A percentile compares a stretch with the other conserved stretches of the same genome.
Conservation (phyloP, 2,113 vertebrate species). For the Camelus bactrianus region DNA sequence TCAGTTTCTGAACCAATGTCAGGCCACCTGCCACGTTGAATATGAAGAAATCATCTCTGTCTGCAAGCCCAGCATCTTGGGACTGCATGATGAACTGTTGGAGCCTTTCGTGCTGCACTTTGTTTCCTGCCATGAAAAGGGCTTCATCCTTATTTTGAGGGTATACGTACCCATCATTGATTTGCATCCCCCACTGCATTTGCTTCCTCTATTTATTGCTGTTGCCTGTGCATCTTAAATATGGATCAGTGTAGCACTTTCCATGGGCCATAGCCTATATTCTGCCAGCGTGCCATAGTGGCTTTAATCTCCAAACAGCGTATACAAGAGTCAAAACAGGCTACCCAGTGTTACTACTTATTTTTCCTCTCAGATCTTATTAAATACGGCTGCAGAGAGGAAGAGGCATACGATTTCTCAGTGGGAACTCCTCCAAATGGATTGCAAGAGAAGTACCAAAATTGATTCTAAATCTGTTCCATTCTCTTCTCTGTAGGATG, state of each 20-base stretch:
- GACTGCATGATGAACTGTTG: conserved; percentile 62
- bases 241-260: conserved; percentile 30
- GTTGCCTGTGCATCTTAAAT: conserved; percentile 68
- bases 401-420: conserved; percentile 47
- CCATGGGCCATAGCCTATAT: not conserved
- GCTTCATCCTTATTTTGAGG: not conserved
- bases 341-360: conserved; percentile 54
- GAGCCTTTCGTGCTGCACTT: not conserved
- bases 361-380: conserved; percentile 61
- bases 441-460: conserved; percentile 75
- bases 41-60: conserved; percentile 76
- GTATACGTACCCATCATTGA: not conserved
- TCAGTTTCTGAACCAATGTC: conserved; percentile 61
- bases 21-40: conserved; percentile 49
- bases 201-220: conserved; percentile 28
- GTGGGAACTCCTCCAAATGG: conserved; percentile 68
- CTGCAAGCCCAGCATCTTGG: conserved; percentile 71
- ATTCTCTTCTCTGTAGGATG: conserved; percentile 63
- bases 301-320: conserved; percentile 55
- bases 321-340: conserved; percentile 21
- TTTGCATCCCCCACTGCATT: not conserved
- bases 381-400: conserved; percentile 33
- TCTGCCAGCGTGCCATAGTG: not conserved
- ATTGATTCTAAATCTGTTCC: conserved; percentile 75
- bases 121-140: not conserved